Conservation (phyloP, 1,140 invertebrate species). For the Lepidurus couesii region DNA sequence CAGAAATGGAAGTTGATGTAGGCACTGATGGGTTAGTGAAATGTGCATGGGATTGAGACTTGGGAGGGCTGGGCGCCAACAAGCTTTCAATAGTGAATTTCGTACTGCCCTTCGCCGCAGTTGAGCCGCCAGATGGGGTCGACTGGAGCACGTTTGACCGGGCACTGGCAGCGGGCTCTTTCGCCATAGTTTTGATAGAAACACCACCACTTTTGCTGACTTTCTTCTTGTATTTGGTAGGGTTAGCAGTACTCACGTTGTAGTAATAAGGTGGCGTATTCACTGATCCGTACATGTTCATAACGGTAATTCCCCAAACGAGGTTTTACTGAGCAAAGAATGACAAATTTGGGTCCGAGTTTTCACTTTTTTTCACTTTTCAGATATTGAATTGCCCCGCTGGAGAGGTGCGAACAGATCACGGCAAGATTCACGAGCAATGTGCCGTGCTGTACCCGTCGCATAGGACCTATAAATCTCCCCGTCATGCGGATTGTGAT, state of each 20-base stretch:
- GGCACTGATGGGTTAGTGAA: background rate
- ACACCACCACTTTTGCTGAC: background rate
- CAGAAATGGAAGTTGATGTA: background rate
- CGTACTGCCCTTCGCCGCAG: background rate
- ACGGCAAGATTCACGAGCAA: slow-evolving; percentile 7
- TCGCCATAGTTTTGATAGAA: background rate
- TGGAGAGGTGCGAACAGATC: background rate
- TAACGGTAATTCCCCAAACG: background rate
- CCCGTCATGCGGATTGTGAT: background rate
- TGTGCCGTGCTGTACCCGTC: background rate
- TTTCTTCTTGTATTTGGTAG: background rate
- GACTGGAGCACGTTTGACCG: background rate
- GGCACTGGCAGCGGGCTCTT: background rate
- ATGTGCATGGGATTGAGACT: background rate
- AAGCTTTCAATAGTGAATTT: slow-evolving; percentile 28
- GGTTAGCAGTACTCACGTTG: background rate
- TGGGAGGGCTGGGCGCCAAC: slow-evolving; percentile 22
- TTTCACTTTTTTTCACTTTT: too few species aligned
- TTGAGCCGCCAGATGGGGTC: background rate
- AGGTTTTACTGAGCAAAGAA: background rate
- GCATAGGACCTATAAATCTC: background rate
- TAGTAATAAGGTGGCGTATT: background rate
- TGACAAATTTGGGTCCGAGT: background rate
- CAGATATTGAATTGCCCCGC: background rate
- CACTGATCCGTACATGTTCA: slow-evolving; percentile 17